These are phyloP conservation scores for Metalampra italica DNA, from an alignment of 2,888 invertebrate species.

Conservation along the genomic window DNA sequence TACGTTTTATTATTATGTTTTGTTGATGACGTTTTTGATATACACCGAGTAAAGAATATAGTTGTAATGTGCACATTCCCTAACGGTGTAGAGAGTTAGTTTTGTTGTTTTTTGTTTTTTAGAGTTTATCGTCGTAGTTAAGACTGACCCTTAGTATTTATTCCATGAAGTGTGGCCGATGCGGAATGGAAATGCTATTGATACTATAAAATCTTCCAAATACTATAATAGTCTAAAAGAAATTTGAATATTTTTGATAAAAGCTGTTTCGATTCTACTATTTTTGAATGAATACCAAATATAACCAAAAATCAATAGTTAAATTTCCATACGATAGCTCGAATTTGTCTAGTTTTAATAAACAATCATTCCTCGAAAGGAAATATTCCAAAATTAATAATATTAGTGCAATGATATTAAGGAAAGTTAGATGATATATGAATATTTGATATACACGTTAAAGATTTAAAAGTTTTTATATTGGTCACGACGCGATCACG, in stretches of 20 bases:
- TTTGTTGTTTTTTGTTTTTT: constrained; percentile 73
- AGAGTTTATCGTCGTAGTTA: constrained; percentile 72
- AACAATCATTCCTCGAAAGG: constrained; percentile 67
- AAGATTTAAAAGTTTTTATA: background rate
- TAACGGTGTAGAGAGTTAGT: constrained; percentile 63
- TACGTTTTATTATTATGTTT: constrained; percentile 45
- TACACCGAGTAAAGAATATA: constrained; percentile 63
- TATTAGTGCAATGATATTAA: constrained; percentile 74
- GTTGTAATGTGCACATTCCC: constrained; percentile 74
- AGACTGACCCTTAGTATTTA: constrained; percentile 73
- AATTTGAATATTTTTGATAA: background rate
- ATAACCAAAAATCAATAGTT: constrained; percentile 9
- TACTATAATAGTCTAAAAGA: constrained; percentile 1
- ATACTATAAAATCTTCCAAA: constrained; percentile 12
- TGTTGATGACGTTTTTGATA: constrained; percentile 64
- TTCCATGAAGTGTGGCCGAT: constrained; percentile 40
- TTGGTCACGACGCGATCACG: background rate
- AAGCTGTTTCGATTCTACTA: background rate
- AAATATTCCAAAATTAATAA: constrained; percentile 70
- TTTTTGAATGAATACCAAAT: background rate
- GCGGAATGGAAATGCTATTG: constrained; percentile 21
- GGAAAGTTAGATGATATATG: constrained; percentile 44
- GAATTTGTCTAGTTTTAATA: constrained; percentile 68
- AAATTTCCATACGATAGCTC: constrained; percentile 45
- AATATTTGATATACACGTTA: constrained; percentile 15